A percentile compares a stretch with the other conserved stretches of the same genome.
phyloP scores from a whole-genome alignment of 2,888 invertebrate species.

The Cephus sareptanus region DNA sequence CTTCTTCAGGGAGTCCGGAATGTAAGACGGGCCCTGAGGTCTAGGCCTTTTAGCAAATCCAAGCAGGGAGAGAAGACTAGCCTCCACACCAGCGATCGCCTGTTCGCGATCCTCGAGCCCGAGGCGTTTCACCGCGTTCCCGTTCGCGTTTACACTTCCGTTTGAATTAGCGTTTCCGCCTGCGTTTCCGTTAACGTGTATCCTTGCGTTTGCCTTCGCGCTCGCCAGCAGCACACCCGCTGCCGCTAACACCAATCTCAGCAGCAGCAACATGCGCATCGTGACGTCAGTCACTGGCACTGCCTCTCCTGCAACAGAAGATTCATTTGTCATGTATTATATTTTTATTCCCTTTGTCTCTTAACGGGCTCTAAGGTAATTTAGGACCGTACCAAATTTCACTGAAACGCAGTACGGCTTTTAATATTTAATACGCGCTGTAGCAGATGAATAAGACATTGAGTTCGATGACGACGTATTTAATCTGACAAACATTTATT shows the following conservation, averaged over 20 bases:
- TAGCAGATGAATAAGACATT: background rate
- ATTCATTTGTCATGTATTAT: background rate
- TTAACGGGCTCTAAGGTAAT: background rate
- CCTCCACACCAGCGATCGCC: constrained; percentile 69
- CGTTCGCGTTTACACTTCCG: constrained; percentile 68
- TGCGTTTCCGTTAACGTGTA: constrained; percentile 1
- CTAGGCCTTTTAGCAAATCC: constrained; percentile 71
- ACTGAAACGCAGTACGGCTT: background rate
- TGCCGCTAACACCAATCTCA: constrained; percentile 63
- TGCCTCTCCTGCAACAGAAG: constrained; percentile 55
- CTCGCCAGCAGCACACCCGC: constrained; percentile 55
- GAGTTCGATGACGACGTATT: background rate
- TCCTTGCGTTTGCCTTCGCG: constrained; percentile 25
- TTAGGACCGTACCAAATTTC: background rate
- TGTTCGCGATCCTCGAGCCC: constrained; percentile 53
- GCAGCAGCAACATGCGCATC: constrained; percentile 64
- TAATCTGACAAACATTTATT: background rate
- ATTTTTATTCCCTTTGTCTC: background rate
- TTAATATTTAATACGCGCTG: background rate
- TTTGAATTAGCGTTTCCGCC: constrained; percentile 63
- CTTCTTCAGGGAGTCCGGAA: constrained; percentile 85
- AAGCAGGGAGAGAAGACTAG: constrained; percentile 73
- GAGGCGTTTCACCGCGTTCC: constrained; percentile 37
- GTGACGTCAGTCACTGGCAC: constrained; percentile 59
- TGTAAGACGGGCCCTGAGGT: constrained; percentile 67